Conservation (phyloP, 1,140 invertebrate genomes). For the Zophobas atratus region DNA sequence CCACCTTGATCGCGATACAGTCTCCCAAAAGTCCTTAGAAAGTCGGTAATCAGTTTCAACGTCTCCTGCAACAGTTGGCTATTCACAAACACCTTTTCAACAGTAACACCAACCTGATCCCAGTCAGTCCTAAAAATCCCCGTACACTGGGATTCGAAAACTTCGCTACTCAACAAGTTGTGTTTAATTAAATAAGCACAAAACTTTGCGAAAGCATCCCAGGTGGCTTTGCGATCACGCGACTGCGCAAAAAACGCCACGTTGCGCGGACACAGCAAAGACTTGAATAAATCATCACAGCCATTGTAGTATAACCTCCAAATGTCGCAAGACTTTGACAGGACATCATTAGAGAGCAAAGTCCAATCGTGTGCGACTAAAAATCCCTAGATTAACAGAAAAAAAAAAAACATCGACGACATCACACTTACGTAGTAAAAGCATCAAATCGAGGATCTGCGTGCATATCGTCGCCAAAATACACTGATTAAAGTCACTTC, state of each 20-base stretch:
- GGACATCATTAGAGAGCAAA: constrained; percentile 3
- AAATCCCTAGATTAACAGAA: constrained; percentile 10
- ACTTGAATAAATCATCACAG: constrained; percentile 55
- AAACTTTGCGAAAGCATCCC: constrained; percentile 57
- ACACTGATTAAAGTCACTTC: constrained; percentile 60
- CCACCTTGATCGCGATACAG: constrained; percentile 40
- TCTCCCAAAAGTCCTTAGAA: constrained; percentile 51
- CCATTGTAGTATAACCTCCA: constrained; percentile 48
- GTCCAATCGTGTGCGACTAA: constrained; percentile 45
- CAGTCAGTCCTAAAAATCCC: constrained; percentile 60
- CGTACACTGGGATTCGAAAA: constrained; percentile 62
- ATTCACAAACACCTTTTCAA: constrained; percentile 22
- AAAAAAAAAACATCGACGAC: not conserved
- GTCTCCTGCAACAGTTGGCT: constrained; percentile 46
- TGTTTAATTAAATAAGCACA: constrained; percentile 51
- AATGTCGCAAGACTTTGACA: constrained; percentile 46
- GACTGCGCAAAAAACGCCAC: constrained; percentile 54
- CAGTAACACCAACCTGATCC: constrained; percentile 52
- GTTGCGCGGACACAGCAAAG: constrained; percentile 58
- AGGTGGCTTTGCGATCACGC: constrained; percentile 17
- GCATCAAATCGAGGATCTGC: constrained; percentile 56
- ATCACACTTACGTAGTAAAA: constrained; percentile 58
- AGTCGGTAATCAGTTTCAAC: constrained; percentile 52
- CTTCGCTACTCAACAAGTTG: constrained; percentile 54
- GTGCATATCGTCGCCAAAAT: constrained; percentile 51